Base-by-base conservation (phyloP, 92 coral and sea anemone genomes). In the Hydrozoanthus gracilis region DNA sequence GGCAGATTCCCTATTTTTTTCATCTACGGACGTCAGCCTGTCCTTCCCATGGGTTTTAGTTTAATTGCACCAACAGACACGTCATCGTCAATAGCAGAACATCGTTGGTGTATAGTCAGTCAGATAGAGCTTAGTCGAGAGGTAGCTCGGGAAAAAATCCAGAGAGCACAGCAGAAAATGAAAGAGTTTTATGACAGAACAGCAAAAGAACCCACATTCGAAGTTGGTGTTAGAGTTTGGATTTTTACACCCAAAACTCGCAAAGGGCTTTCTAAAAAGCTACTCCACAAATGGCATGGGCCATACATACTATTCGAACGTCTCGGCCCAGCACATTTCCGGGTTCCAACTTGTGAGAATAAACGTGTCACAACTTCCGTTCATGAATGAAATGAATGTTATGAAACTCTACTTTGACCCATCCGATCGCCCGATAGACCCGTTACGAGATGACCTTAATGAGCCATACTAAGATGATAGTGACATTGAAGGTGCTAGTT, bases 11-110 rank as follows among this genome's bases (percentile, higher is more conserved):
- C 89, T 94, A 9, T 93, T 89, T 73, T 90, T 64, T 47, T 51
- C 88, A 17, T 91, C 4, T 92, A 88, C 47, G 95, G 93, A 0
- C 68, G 95, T 5, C 92, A 92, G 55, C 86, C 90, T 68, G 15
- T 76, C 46, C 67, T 91, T 17, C 93, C 93, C 2, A 10, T 82
- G 14, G 92, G 90, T 50, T 76, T 82, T 12, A 56, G 83, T 44
- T 64, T 90, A 0, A 69, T 86, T 6, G 84, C 93, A 2, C 93
- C 92, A 0, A 17, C 82, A 5, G 86, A 90, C 7, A 17, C 85
- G 8, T 79, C 93, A 0, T 45, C 88, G 6, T 90, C 93, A 5
- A 74, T 82, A 7, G 50, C 12, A 1, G 86, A 90, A 75, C 93
- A 80, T 45, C 84, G 85, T 5, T 8, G 51, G 8, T 70, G 84